These are phyloP conservation scores for Xanthorhoe designata DNA, from an alignment of 2,888 invertebrate genomes.

Conservation along the genomic window DNA sequence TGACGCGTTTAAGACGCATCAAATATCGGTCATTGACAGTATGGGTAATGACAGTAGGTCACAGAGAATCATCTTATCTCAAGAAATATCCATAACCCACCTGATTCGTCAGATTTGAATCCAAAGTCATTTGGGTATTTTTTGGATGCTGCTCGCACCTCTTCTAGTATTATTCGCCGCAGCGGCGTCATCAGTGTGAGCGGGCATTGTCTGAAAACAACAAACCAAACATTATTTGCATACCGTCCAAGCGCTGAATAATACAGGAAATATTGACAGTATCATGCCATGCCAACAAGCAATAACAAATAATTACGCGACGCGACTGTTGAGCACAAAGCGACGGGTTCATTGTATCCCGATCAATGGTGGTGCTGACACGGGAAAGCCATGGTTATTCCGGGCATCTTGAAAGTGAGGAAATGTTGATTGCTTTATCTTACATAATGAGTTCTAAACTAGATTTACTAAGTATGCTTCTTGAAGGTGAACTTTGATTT, in stretches of 20 bases:
- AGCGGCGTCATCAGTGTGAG: conserved; percentile 88
- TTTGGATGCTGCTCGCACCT: conserved; percentile 87
- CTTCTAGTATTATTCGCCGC: conserved; percentile 88
- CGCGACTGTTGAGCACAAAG: conserved; percentile 36
- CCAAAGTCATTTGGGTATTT: conserved; percentile 88
- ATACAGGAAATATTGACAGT: conserved; percentile 38
- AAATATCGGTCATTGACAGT: not conserved
- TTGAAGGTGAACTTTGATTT: conserved; percentile 1
- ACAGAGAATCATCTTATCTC: not conserved
- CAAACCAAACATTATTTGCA: conserved; percentile 29
- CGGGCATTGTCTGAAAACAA: conserved; percentile 88
- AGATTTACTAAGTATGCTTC: conserved; percentile 6
- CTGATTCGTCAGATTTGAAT: conserved; percentile 86
- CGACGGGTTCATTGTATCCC: conserved; percentile 37
- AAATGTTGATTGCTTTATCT: conserved; percentile 21
- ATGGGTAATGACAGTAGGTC: no score
- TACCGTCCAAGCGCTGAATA: conserved; percentile 16
- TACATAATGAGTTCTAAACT: conserved; percentile 10
- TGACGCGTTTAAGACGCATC: not conserved
- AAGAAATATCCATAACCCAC: conserved; percentile 57
- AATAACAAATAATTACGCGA: conserved; percentile 42
- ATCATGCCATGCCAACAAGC: conserved; percentile 38
- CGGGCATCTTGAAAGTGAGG: not conserved
- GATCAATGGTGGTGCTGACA: conserved; percentile 35
- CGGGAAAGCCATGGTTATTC: conserved; percentile 32